Evolutionary conservation across 2,797 vertebrate genomes (phyloP).

Genomic region (Hippocampus kuda): DNA sequence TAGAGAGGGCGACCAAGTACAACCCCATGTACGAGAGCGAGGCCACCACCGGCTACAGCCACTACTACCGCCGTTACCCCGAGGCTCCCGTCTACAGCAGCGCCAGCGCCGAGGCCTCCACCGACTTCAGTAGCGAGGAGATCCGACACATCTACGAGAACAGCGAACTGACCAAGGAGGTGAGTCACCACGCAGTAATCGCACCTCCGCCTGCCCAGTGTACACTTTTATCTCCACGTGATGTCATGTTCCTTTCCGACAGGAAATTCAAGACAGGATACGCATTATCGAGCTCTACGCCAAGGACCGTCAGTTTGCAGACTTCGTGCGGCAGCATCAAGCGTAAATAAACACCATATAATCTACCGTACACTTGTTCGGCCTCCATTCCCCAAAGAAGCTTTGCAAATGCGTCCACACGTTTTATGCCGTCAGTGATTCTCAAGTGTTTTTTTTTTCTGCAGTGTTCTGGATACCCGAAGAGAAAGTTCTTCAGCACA

Average conservation of each 20-base stretch:
- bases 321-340: slow-evolving; percentile 86
- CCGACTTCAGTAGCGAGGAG: slow-evolving; percentile 90
- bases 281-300: slow-evolving; percentile 90
- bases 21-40: slow-evolving; percentile 87
- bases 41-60: slow-evolving; percentile 72
- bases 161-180: slow-evolving; percentile 88
- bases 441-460: slow-evolving; percentile 17
- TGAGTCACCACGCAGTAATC: slow-evolving; percentile 28
- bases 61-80: slow-evolving; percentile 76
- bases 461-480: slow-evolving; percentile 51
- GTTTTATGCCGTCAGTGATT: slow-evolving; percentile 6
- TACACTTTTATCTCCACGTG: slow-evolving; percentile 24
- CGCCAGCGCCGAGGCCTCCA: slow-evolving; percentile 76
- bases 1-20: slow-evolving; percentile 85
- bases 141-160: slow-evolving; percentile 89
- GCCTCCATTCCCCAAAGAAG: background rate
- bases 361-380: background rate
- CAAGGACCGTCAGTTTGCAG: slow-evolving; percentile 88
- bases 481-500: slow-evolving; percentile 52
- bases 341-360: slow-evolving; percentile 67
- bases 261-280: slow-evolving; percentile 97
- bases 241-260: slow-evolving; percentile 24
- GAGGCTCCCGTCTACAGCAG: slow-evolving; percentile 73
- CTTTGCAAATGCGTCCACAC: slow-evolving; percentile 7
- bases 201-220: slow-evolving; percentile 9